phyloP scores from a whole-genome alignment of 2,888 invertebrate species.

The Agriopis leucophaearia region DNA sequence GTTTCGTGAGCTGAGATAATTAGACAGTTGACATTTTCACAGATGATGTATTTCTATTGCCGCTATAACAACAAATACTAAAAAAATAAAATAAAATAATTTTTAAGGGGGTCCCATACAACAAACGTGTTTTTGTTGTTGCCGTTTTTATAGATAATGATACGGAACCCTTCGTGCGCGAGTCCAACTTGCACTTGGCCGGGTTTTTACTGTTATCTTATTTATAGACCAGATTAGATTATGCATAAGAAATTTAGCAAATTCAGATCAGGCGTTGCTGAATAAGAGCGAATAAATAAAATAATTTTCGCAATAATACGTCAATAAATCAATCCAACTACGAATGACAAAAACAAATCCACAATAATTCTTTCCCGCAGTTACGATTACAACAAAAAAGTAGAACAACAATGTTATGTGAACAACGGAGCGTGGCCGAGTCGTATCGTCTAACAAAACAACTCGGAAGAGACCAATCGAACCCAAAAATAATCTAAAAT shows the following conservation, averaged over 20 bases:
- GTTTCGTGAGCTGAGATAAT: no score
- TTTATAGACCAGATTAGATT: no score
- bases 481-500: slow-evolving; percentile 66
- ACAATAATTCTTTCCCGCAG: slow-evolving; percentile 38
- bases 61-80: no score
- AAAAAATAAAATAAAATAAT: no score
- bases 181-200: no score
- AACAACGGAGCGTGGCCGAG: slow-evolving; percentile 62
- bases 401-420: slow-evolving; percentile 58
- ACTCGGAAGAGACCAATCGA: slow-evolving; percentile 79
- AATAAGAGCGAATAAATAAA: slow-evolving; percentile 3
- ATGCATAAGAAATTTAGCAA: not conserved
- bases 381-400: slow-evolving; percentile 60
- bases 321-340: slow-evolving; percentile 18
- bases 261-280: not conserved
- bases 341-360: slow-evolving; percentile 32
- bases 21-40: no score
- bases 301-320: slow-evolving; percentile 8
- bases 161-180: no score
- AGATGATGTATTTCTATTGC: no score
- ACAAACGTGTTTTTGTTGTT: no score
- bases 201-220: no score
- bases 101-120: no score
- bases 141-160: no score
- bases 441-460: slow-evolving; percentile 67